A percentile compares a stretch with the other conserved stretches of the same genome.
Evolutionary conservation across 1,140 invertebrate genomes (phyloP).

Genomic region (Riptortus pedestris): DNA sequence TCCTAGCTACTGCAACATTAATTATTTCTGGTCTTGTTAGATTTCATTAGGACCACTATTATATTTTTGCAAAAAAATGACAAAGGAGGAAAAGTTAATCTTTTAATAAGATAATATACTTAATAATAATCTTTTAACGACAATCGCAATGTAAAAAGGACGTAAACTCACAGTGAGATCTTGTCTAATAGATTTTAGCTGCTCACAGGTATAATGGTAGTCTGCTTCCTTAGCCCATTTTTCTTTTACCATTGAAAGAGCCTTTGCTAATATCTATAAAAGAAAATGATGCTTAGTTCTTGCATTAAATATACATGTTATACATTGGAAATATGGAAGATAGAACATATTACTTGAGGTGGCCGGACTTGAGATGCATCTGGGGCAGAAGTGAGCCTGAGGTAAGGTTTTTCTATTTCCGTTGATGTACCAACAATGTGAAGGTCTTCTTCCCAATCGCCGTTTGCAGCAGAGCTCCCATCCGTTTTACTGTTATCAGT

Average conservation of each 20-base stretch:
- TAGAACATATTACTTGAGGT: slow-evolving; percentile 39
- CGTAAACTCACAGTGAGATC: slow-evolving; percentile 83
- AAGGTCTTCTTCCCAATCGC: slow-evolving; percentile 40
- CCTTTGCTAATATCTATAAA: slow-evolving; percentile 60
- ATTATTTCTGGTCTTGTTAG: too few relatives aligned
- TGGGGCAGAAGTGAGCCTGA: slow-evolving; percentile 84
- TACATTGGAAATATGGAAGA: background rate
- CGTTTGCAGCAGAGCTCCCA: slow-evolving; percentile 30
- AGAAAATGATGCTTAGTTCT: background rate
- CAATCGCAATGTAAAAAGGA: too few relatives aligned
- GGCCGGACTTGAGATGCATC: slow-evolving; percentile 84
- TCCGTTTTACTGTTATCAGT: slow-evolving; percentile 64
- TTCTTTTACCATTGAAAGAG: slow-evolving; percentile 79
- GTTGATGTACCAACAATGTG: slow-evolving; percentile 87
- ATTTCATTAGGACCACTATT: too few relatives aligned
- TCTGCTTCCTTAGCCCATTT: slow-evolving; percentile 82
- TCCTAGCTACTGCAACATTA: too few relatives aligned
- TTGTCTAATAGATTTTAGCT: slow-evolving; percentile 95
- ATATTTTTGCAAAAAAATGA: too few relatives aligned
- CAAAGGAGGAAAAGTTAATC: too few relatives aligned
- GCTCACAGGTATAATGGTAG: slow-evolving; percentile 94
- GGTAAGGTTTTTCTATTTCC: slow-evolving; percentile 88
- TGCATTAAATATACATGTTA: background rate
- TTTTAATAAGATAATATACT: too few relatives aligned
- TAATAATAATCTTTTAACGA: too few relatives aligned